Evolutionary conservation across 2,113 vertebrate species (phyloP), one percentile per base, ranked within the genome.

Genomic region (Brachypodius melanocephalos): DNA sequence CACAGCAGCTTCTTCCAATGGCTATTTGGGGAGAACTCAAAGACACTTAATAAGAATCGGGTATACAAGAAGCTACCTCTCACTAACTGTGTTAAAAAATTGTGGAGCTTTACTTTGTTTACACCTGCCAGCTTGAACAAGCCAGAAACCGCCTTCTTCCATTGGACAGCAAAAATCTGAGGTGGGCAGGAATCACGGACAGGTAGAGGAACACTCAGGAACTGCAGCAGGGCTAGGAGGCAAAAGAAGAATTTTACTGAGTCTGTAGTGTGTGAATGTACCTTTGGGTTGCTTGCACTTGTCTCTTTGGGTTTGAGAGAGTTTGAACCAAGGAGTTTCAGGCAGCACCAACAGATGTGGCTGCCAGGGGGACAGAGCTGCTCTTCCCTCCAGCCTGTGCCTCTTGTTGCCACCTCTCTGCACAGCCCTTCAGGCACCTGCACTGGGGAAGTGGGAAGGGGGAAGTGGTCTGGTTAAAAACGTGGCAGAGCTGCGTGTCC

Each of bases 21-120:
- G 72, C 75, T 97, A 97, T 96, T 85, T 92, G 84, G 88, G 85
- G 72, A 96, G 85, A 97, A 69, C 40, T 97, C 84, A 95, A 93
- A 95, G 85, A 72, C 45, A 14, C 25, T 75, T 96, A 95, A 96
- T 87, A 95, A 62, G 85, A 97, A 95, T 96, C 72, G 93, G 83
- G 87, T 88, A 85, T 95, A 87, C 57, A 93, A 96, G 80, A 90
- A 96, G 61, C 93, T 96, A 66, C 55, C 95, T 90, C 88, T 74
- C 76, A 67, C 79, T 97, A 95, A 95, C 77, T 92, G 77, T 22
- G 61, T 94, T 94, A 38, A 97, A 96, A 68, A 89, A 90, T 40
- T 54, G 81, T 76, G 83, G 93, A 87, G 55, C 25, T 89, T 82
- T 94, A 54, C 97, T 96, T 83, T 95, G 52, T 86, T 96, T 73